Evolutionary conservation across 2,113 vertebrate genomes (phyloP), one percentile per base, ranked within the genome.

Genomic region (Marcusenius ussheri): DNA sequence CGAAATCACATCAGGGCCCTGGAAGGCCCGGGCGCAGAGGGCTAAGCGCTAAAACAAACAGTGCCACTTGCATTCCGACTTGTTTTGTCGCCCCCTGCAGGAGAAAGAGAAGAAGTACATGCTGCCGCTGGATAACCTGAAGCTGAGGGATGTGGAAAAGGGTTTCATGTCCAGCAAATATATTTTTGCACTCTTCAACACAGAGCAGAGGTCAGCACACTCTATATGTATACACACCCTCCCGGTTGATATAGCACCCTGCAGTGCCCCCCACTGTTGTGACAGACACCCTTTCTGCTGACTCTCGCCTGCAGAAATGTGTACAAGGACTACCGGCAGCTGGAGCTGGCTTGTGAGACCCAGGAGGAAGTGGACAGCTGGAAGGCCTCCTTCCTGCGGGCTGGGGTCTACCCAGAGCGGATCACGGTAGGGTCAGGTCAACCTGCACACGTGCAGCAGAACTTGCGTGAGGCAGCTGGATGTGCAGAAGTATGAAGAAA

Each of bases 111-210:
- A 97, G 94, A 98, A 99, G 87, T 99, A 99, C 92, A 99, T 99
- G 98, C 93, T 99, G 42, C 96, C 98, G 0, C 96, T 99, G 91
- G 98, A 99, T 93, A 98, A 98, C 93, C 96, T 99, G 93, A 99
- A 98, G 83, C 94, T 99, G 90, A 96, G 98, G 35, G 98, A 99
- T 87, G 97, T 99, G 56, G 98, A 99, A 95, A 99, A 99, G 89
- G 97, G 98, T 0, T 99, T 99, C 93, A 99, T 99, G 98, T 99
- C 98, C 86, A 99, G 98, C 96, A 99, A 99, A 91, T 95, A 98
- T 90, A 95, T 99, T 93, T 99, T 99, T 77, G 98, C 98, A 62
- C 96, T 99, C 91, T 99, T 99, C 93, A 99, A 97, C 95, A 99
- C 98, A 0, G 98, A 99, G 89, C 98, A 98, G 94, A 97, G 98